Evolutionary conservation across 2,113 vertebrate genomes (phyloP), one percentile per base, ranked within the genome.

Genomic region (Noturus placidus): DNA sequence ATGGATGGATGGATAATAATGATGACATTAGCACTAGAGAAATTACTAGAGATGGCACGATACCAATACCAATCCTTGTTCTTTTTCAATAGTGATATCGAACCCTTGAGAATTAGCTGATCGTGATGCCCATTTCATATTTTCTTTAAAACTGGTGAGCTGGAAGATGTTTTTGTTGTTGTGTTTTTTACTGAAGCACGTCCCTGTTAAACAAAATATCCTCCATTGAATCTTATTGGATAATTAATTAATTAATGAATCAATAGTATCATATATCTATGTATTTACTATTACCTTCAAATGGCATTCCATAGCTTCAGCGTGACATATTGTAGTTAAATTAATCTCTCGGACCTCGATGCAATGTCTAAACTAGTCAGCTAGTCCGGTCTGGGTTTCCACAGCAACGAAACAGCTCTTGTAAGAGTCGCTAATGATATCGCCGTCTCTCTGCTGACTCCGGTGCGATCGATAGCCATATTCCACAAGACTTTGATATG

Each of bases 401-500:
- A 52, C 1, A 83, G 11, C 38, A 17, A 14, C 3, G 35, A 19
- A 65, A 15, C 38, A 65, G 42, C 35, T 46, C 82, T 27, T 27
- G 59, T 82, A 82, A 38, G 81, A 82, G 35, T 82, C 35, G 6
- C 81, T 83, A 67, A 83, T 50, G 61, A 67, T 50, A 50, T 65
- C 61, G 50, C 57, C 7, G 15, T 83, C 81, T 83, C 59, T 46
- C 8, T 50, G 81, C 59, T 67, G 81, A 83, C 81, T 27, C 81
- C 25, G 6, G 35, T n/a, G 13, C 81, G 17, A 83, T 83, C 81
- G 15, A 83, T 83, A 65, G 67, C 61, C 15, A 27, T 30, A 83
- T 83, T 83, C 81, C 20, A 56, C 33, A 2, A 83, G 81, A 83
- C 59, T 38, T n/a, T 67, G 81, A 67, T 83, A 46, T 83, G 59